Conservation (phyloP, 64 coral and sea anemone genomes). For the Montipora efflorescens region DNA sequence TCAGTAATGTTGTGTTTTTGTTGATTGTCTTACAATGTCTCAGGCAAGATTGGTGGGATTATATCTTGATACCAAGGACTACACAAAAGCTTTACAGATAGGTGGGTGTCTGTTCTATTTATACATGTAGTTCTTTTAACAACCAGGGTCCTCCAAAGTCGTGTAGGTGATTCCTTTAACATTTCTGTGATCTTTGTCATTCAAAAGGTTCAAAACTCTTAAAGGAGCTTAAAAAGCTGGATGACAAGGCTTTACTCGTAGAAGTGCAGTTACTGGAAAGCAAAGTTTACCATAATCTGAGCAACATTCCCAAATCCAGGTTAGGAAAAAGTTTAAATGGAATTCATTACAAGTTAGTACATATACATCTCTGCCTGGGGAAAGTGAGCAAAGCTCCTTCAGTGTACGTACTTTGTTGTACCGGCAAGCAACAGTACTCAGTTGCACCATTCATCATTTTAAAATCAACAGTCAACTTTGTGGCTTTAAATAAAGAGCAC, state of each 20-base stretch:
- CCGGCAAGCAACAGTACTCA: no score
- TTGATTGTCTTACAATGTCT: neutral
- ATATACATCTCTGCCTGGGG: no score
- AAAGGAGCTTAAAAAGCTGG: conserved; percentile 96
- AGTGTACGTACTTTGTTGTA: no score
- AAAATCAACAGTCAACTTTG: no score
- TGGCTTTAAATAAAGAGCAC: no score
- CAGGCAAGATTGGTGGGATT: conserved; percentile 92
- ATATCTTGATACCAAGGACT: conserved; percentile 91
- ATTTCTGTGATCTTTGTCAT: neutral
- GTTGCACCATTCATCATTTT: no score
- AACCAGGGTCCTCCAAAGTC: neutral
- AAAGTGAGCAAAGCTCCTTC: no score
- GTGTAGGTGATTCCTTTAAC: neutral
- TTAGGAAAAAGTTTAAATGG: neutral
- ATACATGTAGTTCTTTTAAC: neutral
- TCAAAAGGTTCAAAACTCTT: conserved; percentile 88
- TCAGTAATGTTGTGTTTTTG: neutral
- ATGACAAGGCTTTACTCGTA: conserved; percentile 97
- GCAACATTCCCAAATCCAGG: conserved; percentile 97
- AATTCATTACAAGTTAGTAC: no score
- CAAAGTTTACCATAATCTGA: conserved; percentile 95
- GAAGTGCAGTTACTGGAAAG: conserved; percentile 97
- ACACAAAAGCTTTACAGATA: conserved; percentile 86
- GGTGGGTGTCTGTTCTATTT: conserved; percentile 41